Base-by-base conservation (phyloP, 2,797 vertebrate genomes). In the Dromococcyx pavoninus region DNA sequence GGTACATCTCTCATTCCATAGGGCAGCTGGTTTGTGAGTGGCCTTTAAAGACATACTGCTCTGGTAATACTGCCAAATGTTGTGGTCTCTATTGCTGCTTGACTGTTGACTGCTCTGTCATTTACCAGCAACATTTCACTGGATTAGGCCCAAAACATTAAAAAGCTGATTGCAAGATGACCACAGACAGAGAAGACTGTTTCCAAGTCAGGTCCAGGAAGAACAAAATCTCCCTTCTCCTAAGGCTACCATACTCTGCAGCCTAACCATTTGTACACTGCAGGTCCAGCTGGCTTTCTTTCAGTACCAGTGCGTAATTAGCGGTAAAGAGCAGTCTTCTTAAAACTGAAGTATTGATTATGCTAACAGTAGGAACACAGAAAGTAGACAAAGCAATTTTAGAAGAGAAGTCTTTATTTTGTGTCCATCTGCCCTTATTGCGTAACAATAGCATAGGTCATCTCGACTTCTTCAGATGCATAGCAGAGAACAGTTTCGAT, bases 261-360 rank as follows among this genome's bases (percentile, higher is more conserved):
- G 24, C 54, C 82, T 86, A 95, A 93, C 91, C 17, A 1, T 60
- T 54, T 56, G 18, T 27, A 41, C 23, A 4, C 61, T 17, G 44
- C 64, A 51, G 43, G 39, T 65, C 8, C 57, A 77, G 53, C 33
- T 54, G 58, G 24, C n/a, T 43, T 93, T 75, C 39, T 39, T 65
- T 77, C 79, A 33, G 54, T 46, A 82, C 13, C 19, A 5, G 5
- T 8, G 25, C 54, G 79, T 66, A 46, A 75, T 88, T 65, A 62
- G 62, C 6, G 6, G 60, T 37, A 79, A 89, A 57, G 65, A 90
- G 39, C 73, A 50, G n/a, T 51, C 44, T 64, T 54, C 61, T 80
- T 61, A 86, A 89, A 95, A 89, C 41, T 17, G 10, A 87, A 61
- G 44, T 89, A 96, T 95, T 71, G 92, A 95, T 95, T 72, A 91